Evolutionary conservation across 2,113 vertebrate species (phyloP).

Genomic region (Siniperca knerii): DNA sequence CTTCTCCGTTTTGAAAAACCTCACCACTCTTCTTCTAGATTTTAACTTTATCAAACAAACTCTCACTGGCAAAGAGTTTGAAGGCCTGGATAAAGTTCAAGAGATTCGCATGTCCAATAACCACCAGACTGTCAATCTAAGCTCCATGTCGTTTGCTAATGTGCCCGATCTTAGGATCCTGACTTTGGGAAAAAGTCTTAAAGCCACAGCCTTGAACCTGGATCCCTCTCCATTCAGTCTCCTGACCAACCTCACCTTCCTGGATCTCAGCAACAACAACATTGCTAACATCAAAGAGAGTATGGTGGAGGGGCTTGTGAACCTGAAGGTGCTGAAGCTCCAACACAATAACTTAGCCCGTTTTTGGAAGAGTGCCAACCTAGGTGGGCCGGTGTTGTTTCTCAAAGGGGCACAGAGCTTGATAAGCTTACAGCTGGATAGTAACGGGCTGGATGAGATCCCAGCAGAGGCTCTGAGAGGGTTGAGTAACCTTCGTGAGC

Average conservation of each 20-base stretch:
- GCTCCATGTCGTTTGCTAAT: conserved; percentile 84
- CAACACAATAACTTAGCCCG: conserved; percentile 97
- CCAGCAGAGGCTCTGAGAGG: conserved; percentile 85
- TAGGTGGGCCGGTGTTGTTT: conserved; percentile 90
- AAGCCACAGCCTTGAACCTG: conserved; percentile 76
- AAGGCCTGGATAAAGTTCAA: conserved; percentile 85
- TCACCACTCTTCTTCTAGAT: conserved; percentile 88
- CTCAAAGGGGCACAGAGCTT: conserved; percentile 84
- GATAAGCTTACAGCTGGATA: conserved; percentile 87
- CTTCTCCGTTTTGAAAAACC: conserved; percentile 85
- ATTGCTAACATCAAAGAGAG: conserved; percentile 89
- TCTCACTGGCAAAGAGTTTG: conserved; percentile 90
- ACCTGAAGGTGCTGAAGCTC: conserved; percentile 89
- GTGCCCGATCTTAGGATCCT: conserved; percentile 87
- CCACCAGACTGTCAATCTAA: conserved; percentile 83
- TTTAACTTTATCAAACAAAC: conserved; percentile 90
- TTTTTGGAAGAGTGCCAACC: conserved; percentile 92
- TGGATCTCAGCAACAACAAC: conserved; percentile 98
- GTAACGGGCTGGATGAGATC: conserved; percentile 95
- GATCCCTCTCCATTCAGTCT: conserved; percentile 89
- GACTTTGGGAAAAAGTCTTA: conserved; percentile 87
- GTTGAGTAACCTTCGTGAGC: conserved; percentile 81
- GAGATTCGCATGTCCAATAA: conserved; percentile 91
- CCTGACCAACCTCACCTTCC: conserved; percentile 86
- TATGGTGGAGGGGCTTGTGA: conserved; percentile 86